Evolutionary conservation across 2,888 invertebrate species (phyloP), one percentile per base, ranked within the genome.

Genomic region (Chelonus formosanus): DNA sequence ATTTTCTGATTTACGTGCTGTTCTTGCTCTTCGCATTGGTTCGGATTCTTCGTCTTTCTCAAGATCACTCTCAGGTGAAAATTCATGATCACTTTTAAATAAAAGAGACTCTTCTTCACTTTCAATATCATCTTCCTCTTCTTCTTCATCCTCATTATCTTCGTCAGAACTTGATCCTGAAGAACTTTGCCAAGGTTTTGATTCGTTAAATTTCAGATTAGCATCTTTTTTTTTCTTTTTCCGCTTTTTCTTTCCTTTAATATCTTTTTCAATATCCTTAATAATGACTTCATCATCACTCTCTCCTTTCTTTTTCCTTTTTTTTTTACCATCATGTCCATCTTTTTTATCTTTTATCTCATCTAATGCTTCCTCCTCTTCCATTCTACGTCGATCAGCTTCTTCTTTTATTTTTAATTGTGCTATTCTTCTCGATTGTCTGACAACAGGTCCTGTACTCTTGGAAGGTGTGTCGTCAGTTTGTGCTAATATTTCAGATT

Each of bases 31-130:
- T 80, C 93, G 91, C 71, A 92, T 85, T 0, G 95, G 96, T 70
- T 91, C 91, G 3, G 88, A 88, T 62, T 88, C 89, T 5, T 90
- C 90, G 63, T 90, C 91, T 47, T 89, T 91, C 70, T 90, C 92
- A 44, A 92, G 83, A 77, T 96, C 96, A 1, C 95, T 95, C 79
- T 96, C 96, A 0, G 95, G 95, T 0, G 95, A 95, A 83, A 96
- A 96, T 84, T 97, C 97, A 78, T 96, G 96, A 82, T 96, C 96
- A 0, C 94, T 95, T 79, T 91, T 92, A 74, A 90, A 89, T 0
- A 89, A 82, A 0, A 83, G 50, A 0, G 80, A 82, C 6, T 83
- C 85, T 63, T 85, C 81, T 63, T 85, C 81, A 70, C 85, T 83
- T 72, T 85, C 84, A 73, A 85, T 81, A 69, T 86, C 83, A 64